Conservation (phyloP, 2,797 vertebrate species). For the Acestrorhynchus altus region DNA sequence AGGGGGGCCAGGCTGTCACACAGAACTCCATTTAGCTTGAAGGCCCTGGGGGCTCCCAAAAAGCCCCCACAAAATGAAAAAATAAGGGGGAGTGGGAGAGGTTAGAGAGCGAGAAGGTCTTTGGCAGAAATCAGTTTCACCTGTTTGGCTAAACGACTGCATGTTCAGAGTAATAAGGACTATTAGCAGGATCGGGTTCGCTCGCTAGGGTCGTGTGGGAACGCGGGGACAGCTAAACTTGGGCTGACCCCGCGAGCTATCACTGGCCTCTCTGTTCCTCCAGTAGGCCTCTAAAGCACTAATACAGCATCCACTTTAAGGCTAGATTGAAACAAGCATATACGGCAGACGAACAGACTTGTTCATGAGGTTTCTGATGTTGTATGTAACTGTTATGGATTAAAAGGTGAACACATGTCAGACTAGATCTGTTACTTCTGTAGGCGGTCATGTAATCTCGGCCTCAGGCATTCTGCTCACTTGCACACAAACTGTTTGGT, state of each 20-base stretch:
- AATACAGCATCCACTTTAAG: background rate
- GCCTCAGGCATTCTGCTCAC: no score
- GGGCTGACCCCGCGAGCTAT: slow-evolving; percentile 76
- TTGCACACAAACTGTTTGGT: no score
- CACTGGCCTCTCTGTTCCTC: slow-evolving; percentile 65
- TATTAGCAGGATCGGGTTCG: slow-evolving; percentile 80
- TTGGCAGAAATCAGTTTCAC: slow-evolving; percentile 91
- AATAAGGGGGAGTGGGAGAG: slow-evolving; percentile 2
- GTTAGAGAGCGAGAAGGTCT: slow-evolving; percentile 47
- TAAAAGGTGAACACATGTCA: no score
- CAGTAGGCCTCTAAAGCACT: background rate
- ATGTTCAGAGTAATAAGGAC: slow-evolving; percentile 84
- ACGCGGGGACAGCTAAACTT: slow-evolving; percentile 80
- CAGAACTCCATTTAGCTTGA: slow-evolving; percentile 74
- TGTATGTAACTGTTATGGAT: no score
- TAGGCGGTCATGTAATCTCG: no score
- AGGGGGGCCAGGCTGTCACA: slow-evolving; percentile 77
- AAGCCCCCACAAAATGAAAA: slow-evolving; percentile 47
- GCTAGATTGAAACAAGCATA: background rate
- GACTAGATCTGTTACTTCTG: no score
- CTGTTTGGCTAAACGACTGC: slow-evolving; percentile 85
- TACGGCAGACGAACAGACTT: no score
- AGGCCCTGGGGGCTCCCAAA: slow-evolving; percentile 79
- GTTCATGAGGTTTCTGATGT: no score
- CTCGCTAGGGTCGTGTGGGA: slow-evolving; percentile 69